Conservation (phyloP, 1,140 invertebrate genomes). For the Lasioglossum albipes region DNA sequence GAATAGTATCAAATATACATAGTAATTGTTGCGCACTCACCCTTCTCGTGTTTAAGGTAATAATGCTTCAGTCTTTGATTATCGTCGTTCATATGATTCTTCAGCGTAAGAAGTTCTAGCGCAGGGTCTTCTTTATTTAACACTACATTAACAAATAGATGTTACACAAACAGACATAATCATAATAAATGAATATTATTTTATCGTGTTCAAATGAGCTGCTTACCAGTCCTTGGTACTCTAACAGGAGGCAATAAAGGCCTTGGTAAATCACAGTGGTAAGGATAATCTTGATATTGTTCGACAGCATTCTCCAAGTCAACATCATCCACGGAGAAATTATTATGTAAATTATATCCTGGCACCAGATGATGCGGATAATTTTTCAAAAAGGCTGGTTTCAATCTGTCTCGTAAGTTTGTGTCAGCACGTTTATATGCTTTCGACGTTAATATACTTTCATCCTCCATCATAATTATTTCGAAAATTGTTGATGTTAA, state of each 20-base stretch:
- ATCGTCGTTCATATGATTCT: slow-evolving; percentile 66
- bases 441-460: slow-evolving; percentile 57
- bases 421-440: slow-evolving; percentile 56
- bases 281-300: slow-evolving; percentile 70
- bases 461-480: slow-evolving; percentile 1
- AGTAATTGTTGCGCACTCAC: slow-evolving; percentile 37
- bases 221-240: slow-evolving; percentile 63
- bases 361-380: slow-evolving; percentile 65
- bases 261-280: slow-evolving; percentile 72
- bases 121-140: slow-evolving; percentile 61
- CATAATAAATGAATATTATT: not conserved
- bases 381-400: slow-evolving; percentile 40
- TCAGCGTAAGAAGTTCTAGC: slow-evolving; percentile 57
- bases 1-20: not conserved
- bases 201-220: not conserved
- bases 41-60: slow-evolving; percentile 62
- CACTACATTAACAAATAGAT: slow-evolving; percentile 41
- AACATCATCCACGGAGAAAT: slow-evolving; percentile 49
- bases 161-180: slow-evolving; percentile 10
- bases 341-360: slow-evolving; percentile 65
- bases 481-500: not conserved
- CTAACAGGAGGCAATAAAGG: slow-evolving; percentile 73
- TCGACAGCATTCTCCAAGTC: slow-evolving; percentile 60
- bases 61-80: slow-evolving; percentile 62
- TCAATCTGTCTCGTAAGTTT: slow-evolving; percentile 61